Percentiles rank a stretch among this genome's conserved stretches.
phyloP scores from a whole-genome alignment of 2,797 vertebrate genomes.

The Xenops minutus region DNA sequence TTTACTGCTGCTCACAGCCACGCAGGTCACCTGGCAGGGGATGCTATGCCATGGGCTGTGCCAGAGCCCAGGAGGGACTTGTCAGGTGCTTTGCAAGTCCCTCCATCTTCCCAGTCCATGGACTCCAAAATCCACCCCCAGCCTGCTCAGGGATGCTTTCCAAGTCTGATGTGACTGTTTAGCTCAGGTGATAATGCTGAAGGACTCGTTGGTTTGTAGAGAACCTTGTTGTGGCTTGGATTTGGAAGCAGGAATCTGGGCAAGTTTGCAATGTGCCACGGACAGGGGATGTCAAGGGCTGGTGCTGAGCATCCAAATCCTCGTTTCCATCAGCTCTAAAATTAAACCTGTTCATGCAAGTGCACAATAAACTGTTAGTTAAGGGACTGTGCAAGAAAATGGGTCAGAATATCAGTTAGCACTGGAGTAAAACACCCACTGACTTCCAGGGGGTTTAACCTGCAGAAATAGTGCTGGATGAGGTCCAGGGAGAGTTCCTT shows the following conservation, averaged over 20 bases:
- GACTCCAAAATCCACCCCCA: background rate
- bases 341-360: background rate
- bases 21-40: background rate
- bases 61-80: background rate
- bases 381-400: background rate
- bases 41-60: background rate
- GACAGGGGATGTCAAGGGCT: background rate
- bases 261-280: rapidly evolving
- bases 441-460: conserved; percentile 24
- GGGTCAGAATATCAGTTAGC: conserved; percentile 25
- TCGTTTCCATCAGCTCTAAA: background rate
- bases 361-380: background rate
- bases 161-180: background rate
- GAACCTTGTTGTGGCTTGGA: background rate
- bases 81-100: background rate
- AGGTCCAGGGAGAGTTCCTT: conserved; percentile 25
- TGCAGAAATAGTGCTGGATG: conserved; percentile 41
- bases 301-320: background rate
- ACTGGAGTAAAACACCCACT: background rate
- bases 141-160: background rate
- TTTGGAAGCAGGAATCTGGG: background rate
- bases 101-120: background rate
- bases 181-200: background rate
- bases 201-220: rapidly evolving
- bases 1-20: background rate